Evolutionary conservation across 1,140 invertebrate genomes (phyloP), one percentile per base, ranked within the genome.

Genomic region (Caenorhabditis inopinata): DNA sequence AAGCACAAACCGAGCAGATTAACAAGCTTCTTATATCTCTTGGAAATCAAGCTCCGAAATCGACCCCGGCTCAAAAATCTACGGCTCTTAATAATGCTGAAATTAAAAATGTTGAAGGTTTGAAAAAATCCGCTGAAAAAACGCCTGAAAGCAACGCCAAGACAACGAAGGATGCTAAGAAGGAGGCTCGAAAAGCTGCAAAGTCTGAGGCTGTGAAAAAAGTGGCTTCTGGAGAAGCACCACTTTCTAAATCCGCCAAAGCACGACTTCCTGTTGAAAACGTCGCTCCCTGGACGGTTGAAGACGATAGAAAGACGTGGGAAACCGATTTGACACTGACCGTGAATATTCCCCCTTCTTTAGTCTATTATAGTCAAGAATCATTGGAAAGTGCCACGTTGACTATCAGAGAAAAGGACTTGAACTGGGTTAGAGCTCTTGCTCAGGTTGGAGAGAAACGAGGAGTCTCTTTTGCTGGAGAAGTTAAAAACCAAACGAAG

Each of bases 131-230:
- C 38, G 38, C 38, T 42, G 38, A 14, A 42, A 14, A 5, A 42
- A 14, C 38, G 0, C 18, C 32, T 62, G 48, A 11, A 48, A 25
- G 48, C n/a, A 14, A 4, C 16, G 23, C 74, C 23, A 79, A 79
- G 21, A 48, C 21, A 18, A 68, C 74, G 23, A 79, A 79, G 21
- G 68, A 79, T 21, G 68, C 29, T n/a, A 79, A 79, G 68, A 79
- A 79, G 23, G 78, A 79, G 18, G 78, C 68, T 42, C 23, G 78
- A 14, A 79, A 79, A 12, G 68, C 58, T 35, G 78, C 78, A 12
- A 79, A 79, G 51, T 32, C 53, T 2, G 78, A 79, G 29, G 78
- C 78, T 7, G 58, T 68, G 18, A 42, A 47, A 14, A 79, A 79
- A 58, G 25, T 74, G 1, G 76, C 48, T 23, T 27, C 18, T 49